Conservation (phyloP, 2,113 vertebrate species). For the Ptychochromis oligacanthus region DNA sequence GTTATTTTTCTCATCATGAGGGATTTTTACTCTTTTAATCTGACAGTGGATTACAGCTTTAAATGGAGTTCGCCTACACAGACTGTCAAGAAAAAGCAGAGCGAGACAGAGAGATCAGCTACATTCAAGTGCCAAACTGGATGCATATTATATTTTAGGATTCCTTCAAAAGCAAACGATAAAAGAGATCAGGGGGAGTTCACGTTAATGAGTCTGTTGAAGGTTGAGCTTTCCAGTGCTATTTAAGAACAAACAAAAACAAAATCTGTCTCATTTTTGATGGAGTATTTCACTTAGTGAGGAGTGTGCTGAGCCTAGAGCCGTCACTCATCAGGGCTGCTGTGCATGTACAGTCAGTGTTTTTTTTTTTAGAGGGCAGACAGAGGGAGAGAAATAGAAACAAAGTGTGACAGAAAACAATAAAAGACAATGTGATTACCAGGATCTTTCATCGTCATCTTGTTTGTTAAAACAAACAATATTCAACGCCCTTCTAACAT, state of each 20-base stretch:
- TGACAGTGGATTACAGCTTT: slow-evolving; percentile 19
- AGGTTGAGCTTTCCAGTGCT: not conserved
- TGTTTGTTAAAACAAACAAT: slow-evolving; percentile 44
- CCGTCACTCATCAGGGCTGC: not conserved
- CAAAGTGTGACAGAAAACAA: not conserved
- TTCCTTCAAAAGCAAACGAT: slow-evolving; percentile 11
- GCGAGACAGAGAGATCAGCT: not conserved
- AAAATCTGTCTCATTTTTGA: not conserved
- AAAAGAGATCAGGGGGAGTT: not conserved
- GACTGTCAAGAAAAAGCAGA: not conserved
- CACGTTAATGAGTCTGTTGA: not conserved
- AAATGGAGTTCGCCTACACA: not conserved
- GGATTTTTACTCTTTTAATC: slow-evolving; percentile 10
- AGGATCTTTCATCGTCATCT: slow-evolving; percentile 12
- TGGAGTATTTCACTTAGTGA: not conserved
- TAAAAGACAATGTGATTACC: slow-evolving; percentile 20
- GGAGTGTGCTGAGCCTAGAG: not conserved
- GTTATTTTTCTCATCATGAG: slow-evolving; percentile 11
- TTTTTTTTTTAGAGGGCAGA: not conserved
- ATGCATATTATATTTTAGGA: not conserved
- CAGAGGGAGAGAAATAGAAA: not conserved
- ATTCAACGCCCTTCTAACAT: slow-evolving; percentile 23
- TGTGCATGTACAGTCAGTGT: not conserved
- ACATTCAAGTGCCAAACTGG: not conserved
- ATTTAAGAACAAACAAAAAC: not conserved